phyloP scores from a whole-genome alignment of 2,113 vertebrate species.

The Zosterops borbonicus region DNA sequence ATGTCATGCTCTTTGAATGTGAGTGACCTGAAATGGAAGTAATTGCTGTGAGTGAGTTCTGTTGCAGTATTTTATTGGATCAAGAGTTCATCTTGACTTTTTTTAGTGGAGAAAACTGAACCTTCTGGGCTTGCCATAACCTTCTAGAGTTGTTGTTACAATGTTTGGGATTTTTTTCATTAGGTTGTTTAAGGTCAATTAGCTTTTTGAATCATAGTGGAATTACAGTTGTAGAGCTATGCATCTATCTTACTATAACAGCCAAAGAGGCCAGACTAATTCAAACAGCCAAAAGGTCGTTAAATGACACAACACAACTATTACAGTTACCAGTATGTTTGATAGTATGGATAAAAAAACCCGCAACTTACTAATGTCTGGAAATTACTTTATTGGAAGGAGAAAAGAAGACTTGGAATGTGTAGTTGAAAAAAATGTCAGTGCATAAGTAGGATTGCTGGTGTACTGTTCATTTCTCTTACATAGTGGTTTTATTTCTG shows the following conservation, averaged over 20 bases:
- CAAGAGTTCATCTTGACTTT: not conserved
- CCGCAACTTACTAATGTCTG: not conserved
- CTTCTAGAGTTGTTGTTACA: not conserved
- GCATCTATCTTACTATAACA: not conserved
- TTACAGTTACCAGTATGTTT: not conserved
- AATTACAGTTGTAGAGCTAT: not conserved
- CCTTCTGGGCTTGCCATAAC: not conserved
- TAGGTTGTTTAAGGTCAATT: not conserved
- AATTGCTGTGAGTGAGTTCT: not conserved
- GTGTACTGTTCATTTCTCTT: not conserved
- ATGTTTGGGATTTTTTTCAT: not conserved
- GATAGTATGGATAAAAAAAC: not conserved
- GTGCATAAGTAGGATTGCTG: not conserved
- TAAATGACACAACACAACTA: not conserved
- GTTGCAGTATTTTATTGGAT: not conserved
- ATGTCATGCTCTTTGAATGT: not conserved
- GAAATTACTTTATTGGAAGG: not conserved
- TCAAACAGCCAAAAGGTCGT: not conserved
- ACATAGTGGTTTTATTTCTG: not conserved
- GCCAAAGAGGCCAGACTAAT: not conserved
- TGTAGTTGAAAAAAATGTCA: not conserved
- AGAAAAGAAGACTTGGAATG: not conserved
- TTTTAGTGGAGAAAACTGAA: not conserved
- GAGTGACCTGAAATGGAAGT: not conserved
- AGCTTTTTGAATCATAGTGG: not conserved